Percentiles rank a stretch among this genome's conserved stretches.
Evolutionary conservation across 2,113 vertebrate genomes (phyloP).

Genomic region (Microtus richardsoni): DNA sequence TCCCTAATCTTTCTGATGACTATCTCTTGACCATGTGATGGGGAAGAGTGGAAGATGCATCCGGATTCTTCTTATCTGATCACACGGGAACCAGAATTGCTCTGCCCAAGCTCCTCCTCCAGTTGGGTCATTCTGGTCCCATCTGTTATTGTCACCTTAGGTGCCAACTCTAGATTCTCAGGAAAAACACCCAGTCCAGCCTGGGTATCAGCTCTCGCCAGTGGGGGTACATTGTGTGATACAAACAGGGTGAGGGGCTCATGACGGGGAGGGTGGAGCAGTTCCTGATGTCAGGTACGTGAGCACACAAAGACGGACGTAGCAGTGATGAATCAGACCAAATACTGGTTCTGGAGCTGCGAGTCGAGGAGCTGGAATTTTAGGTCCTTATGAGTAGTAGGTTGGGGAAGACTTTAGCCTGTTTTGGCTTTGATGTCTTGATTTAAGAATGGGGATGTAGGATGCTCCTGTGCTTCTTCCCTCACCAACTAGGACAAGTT

Average conservation of each 20-base stretch:
- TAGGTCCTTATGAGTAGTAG: neutral
- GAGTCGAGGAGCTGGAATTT: neutral
- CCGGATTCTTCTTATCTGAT: too few relatives aligned
- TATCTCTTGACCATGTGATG: neutral
- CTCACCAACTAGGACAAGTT: neutral
- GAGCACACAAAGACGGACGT: accelerated
- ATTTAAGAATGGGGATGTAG: neutral
- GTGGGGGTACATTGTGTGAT: neutral
- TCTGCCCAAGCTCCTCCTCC: neutral
- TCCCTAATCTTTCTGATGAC: neutral
- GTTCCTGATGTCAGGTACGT: too few relatives aligned
- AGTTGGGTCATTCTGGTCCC: neutral
- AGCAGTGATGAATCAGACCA: neutral
- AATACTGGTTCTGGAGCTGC: neutral
- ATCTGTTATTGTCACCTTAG: neutral
- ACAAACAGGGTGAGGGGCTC: neutral
- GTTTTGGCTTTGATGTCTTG: neutral
- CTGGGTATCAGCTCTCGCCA: neutral
- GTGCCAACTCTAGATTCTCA: neutral
- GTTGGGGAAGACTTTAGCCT: neutral
- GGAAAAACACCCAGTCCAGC: neutral
- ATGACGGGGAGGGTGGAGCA: too few relatives aligned
- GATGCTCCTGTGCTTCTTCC: neutral
- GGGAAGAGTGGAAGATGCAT: neutral
- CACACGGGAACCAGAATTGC: neutral